phyloP scores from a whole-genome alignment of 2,888 invertebrate species.

The Tinea pellionella region DNA sequence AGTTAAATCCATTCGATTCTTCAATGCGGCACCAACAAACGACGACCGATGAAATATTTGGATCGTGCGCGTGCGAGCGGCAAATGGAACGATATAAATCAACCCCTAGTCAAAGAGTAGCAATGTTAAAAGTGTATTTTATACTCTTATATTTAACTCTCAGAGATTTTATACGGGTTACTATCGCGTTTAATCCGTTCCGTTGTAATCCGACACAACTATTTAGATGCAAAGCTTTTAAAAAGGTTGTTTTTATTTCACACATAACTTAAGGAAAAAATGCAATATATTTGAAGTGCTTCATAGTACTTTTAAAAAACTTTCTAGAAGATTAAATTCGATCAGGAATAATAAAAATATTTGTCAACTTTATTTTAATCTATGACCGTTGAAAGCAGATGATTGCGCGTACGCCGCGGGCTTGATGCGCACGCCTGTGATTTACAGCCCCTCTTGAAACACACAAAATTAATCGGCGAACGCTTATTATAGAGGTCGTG shows the following conservation, averaged over 20 bases:
- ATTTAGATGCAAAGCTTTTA: too few species aligned
- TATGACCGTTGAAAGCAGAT: conserved; percentile 17
- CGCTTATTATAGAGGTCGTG: conserved; percentile 15
- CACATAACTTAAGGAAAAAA: too few species aligned
- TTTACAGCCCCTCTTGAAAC: conserved; percentile 34
- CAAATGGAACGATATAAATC: conserved; percentile 44
- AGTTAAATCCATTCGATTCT: conserved; percentile 22
- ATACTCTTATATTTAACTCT: background rate
- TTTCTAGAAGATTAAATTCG: too few species aligned
- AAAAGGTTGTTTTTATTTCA: too few species aligned
- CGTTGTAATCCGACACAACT: too few species aligned
- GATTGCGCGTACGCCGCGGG: conserved; percentile 25
- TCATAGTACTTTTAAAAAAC: too few species aligned
- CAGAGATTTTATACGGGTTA: too few species aligned
- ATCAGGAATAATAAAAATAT: background rate
- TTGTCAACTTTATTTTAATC: conserved; percentile 18
- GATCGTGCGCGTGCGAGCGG: conserved; percentile 36
- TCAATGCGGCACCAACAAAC: conserved; percentile 32
- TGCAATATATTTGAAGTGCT: too few species aligned
- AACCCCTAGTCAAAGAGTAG: conserved; percentile 31
- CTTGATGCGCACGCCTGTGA: conserved; percentile 35
- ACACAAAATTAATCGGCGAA: conserved; percentile 23
- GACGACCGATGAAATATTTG: conserved; percentile 38
- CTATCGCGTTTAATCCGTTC: too few species aligned
- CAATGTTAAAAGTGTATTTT: background rate